Percentiles rank a stretch among this genome's conserved stretches.
Evolutionary conservation across 2,113 vertebrate genomes (phyloP).

Genomic region (Copsychus sechellarum): DNA sequence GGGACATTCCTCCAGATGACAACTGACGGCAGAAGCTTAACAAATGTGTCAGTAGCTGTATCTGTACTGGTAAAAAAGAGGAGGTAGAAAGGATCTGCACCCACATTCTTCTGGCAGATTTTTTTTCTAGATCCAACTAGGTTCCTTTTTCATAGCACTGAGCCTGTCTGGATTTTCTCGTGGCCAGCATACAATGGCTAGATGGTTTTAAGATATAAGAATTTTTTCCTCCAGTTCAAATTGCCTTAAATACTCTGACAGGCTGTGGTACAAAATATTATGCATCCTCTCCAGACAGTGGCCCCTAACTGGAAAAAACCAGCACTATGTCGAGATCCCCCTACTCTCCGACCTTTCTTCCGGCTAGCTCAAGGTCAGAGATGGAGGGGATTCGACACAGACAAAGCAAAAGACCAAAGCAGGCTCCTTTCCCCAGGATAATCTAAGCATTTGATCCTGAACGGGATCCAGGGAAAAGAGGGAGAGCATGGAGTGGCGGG

Average conservation of each 20-base stretch:
- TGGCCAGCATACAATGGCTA: neutral
- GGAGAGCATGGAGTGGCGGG: no score
- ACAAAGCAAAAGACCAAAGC: no score
- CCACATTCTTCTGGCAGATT: neutral
- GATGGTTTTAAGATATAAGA: neutral
- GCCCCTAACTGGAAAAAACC: neutral
- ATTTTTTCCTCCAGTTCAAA: neutral
- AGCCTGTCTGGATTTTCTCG: neutral
- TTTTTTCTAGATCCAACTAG: neutral
- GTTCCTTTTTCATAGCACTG: neutral
- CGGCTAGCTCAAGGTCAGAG: no score
- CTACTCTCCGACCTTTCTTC: no score
- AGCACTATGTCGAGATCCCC: neutral
- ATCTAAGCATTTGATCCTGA: no score
- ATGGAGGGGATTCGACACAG: no score
- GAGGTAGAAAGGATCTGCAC: neutral
- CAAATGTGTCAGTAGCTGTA: neutral
- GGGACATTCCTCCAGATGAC: neutral
- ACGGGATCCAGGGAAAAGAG: no score
- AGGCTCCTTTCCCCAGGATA: no score
- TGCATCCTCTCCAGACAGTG: neutral
- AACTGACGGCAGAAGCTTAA: neutral
- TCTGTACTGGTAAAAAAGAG: neutral
- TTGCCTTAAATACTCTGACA: neutral
- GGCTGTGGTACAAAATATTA: neutral